Conservation (phyloP, 2,888 invertebrate genomes). For the Lydus trimaculatus region DNA sequence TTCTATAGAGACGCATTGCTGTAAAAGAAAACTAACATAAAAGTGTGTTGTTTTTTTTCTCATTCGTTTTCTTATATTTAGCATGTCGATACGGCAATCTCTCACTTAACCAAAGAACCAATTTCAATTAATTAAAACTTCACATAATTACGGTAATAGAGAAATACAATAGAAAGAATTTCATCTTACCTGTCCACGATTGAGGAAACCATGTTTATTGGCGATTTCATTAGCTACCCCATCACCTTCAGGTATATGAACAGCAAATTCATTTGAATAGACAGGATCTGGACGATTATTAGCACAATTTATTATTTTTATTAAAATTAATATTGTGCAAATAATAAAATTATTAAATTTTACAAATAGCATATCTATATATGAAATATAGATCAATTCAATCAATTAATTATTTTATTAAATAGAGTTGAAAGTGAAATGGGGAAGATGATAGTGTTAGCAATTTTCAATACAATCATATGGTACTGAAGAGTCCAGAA, state of each 20-base stretch:
- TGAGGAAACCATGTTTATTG: slow-evolving; percentile 82
- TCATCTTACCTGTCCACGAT: slow-evolving; percentile 86
- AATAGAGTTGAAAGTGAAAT: slow-evolving; percentile 17
- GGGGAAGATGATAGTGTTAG: background rate
- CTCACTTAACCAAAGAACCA: background rate
- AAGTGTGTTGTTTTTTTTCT: no score
- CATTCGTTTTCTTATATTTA: no score
- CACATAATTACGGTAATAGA: background rate
- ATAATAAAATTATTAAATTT: slow-evolving; percentile 42
- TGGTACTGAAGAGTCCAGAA: slow-evolving; percentile 17
- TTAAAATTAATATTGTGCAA: slow-evolving; percentile 37
- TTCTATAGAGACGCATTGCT: background rate
- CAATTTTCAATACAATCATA: slow-evolving; percentile 23
- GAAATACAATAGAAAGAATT: no score
- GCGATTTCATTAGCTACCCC: slow-evolving; percentile 81
- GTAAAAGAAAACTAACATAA: background rate
- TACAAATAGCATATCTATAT: slow-evolving; percentile 42
- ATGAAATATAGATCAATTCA: no score
- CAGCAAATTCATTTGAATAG: slow-evolving; percentile 86
- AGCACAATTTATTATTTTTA: slow-evolving; percentile 24
- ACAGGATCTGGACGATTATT: slow-evolving; percentile 55
- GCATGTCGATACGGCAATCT: no score
- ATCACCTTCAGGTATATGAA: slow-evolving; percentile 78
- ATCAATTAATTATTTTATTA: slow-evolving; percentile 11
- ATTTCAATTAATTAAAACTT: background rate